Conservation (phyloP, 2,113 vertebrate genomes). For the Cygnus buccinator region DNA sequence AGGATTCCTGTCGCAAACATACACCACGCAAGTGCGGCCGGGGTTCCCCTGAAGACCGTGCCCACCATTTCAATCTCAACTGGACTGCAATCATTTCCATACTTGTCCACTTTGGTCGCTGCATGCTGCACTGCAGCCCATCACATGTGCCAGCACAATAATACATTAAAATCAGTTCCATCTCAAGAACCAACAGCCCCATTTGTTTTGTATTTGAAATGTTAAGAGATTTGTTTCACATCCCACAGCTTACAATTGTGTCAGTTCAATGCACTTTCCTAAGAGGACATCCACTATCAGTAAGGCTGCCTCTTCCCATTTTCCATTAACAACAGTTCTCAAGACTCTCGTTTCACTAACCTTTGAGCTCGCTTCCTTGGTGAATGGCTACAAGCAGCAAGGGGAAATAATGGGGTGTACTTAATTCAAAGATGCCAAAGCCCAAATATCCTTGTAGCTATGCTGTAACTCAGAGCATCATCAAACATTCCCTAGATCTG, state of each 20-base stretch:
- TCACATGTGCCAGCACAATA: not conserved
- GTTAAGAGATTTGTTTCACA: not conserved
- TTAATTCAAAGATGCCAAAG: not conserved
- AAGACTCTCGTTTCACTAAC: not conserved
- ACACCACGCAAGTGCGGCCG: not conserved
- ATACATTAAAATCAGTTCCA: not conserved
- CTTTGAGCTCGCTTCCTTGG: not conserved
- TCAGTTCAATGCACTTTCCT: not conserved
- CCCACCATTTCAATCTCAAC: not conserved
- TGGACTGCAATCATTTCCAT: not conserved
- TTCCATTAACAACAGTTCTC: not conserved
- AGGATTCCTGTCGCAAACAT: not conserved
- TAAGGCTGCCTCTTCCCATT: not conserved
- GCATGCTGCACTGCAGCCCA: not conserved
- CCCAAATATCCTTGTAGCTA: not conserved
- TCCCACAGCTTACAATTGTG: not conserved
- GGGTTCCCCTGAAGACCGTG: not conserved
- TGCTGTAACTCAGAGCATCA: not conserved
- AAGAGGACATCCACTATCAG: rapidly evolving
- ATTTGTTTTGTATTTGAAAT: not conserved
- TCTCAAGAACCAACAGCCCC: not conserved
- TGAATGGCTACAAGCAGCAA: not conserved
- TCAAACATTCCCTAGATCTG: not conserved
- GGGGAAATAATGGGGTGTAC: not conserved
- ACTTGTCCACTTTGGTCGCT: not conserved